phyloP scores from a whole-genome alignment of 2,113 vertebrate species.

The Osmerus eperlanus region DNA sequence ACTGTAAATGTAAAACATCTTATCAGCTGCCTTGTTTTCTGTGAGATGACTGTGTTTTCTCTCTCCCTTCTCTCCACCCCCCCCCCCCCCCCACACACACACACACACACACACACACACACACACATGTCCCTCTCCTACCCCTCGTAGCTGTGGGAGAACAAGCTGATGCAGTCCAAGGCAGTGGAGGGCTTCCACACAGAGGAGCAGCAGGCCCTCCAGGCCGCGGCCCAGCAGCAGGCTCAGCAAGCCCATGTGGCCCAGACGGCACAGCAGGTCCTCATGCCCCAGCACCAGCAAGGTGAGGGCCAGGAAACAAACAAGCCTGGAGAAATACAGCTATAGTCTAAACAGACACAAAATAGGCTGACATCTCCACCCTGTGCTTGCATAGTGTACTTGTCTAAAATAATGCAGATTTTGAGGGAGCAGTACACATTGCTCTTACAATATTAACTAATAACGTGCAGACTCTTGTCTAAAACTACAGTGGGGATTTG shows the following conservation, averaged over 20 bases:
- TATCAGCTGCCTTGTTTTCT: too few species aligned
- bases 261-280: constrained; percentile 73
- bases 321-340: too few species aligned
- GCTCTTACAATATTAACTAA: too few species aligned
- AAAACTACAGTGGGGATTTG: too few species aligned
- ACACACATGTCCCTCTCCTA: neutral
- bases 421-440: too few species aligned
- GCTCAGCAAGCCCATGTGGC: constrained; percentile 81
- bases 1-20: too few species aligned
- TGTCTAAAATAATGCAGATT: too few species aligned
- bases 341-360: too few species aligned
- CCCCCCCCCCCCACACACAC: neutral
- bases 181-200: constrained; percentile 97
- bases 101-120: neutral
- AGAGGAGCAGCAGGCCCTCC: constrained; percentile 89
- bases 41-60: too few species aligned
- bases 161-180: constrained; percentile 95
- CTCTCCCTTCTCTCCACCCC: neutral
- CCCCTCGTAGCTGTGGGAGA: constrained; percentile 91
- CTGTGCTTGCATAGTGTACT: too few species aligned
- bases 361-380: too few species aligned
- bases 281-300: constrained; percentile 85
- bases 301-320: constrained; percentile 66
- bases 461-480: too few species aligned
- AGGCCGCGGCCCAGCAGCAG: constrained; percentile 80